Conservation (phyloP, 2,113 vertebrate genomes). For the Prionailurus bengalensis region DNA sequence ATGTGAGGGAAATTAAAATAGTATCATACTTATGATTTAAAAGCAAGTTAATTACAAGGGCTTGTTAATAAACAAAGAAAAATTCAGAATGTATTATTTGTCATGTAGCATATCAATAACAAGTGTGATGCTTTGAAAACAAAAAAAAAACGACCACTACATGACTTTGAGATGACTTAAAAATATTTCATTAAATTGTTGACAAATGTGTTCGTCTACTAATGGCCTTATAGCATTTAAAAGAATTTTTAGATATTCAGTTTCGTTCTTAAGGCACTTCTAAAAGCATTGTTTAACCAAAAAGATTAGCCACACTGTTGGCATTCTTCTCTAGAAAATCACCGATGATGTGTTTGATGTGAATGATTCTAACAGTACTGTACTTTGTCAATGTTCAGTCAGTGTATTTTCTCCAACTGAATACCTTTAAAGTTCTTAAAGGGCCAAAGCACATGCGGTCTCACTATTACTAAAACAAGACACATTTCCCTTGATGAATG, state of each 20-base stretch:
- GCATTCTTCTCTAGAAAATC: slow-evolving; percentile 78
- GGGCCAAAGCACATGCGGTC: slow-evolving; percentile 13
- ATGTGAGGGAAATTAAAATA: slow-evolving; percentile 93
- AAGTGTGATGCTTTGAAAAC: slow-evolving; percentile 86
- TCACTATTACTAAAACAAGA: background rate
- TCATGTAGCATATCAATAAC: slow-evolving; percentile 88
- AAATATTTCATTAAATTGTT: slow-evolving; percentile 89
- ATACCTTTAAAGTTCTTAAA: slow-evolving; percentile 54
- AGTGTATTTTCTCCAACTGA: slow-evolving; percentile 17
- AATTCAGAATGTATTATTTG: slow-evolving; percentile 89
- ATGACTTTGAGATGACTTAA: slow-evolving; percentile 86
- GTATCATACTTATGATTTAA: slow-evolving; percentile 94
- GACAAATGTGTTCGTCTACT: slow-evolving; percentile 85
- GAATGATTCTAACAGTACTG: slow-evolving; percentile 66
- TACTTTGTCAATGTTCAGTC: slow-evolving; percentile 40
- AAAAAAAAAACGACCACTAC: slow-evolving; percentile 83
- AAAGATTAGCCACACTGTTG: slow-evolving; percentile 79
- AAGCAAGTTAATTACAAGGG: slow-evolving; percentile 93
- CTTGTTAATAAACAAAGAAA: slow-evolving; percentile 93
- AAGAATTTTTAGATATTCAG: slow-evolving; percentile 82
- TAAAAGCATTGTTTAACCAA: slow-evolving; percentile 81
- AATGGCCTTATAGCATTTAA: slow-evolving; percentile 84
- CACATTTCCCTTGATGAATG: background rate
- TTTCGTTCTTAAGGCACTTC: slow-evolving; percentile 79
- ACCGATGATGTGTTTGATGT: slow-evolving; percentile 71